Evolutionary conservation across 92 coral and sea anemone genomes (phyloP).

Genomic region (Isaurus tuberculatus): DNA sequence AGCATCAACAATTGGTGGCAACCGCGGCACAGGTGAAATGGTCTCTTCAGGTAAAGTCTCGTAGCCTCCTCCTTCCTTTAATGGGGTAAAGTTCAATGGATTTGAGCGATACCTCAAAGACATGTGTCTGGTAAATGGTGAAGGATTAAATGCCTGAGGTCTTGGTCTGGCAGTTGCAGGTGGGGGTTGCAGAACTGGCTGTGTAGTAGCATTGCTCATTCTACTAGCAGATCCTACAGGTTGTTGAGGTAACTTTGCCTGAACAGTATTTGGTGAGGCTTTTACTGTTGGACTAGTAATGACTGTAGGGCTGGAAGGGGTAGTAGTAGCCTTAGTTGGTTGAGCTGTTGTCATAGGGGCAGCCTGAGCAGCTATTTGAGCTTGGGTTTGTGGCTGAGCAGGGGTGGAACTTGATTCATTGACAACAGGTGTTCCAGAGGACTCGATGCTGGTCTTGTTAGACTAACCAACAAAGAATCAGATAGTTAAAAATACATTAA

Average conservation of each 20-base stretch:
- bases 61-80: constrained; percentile 81
- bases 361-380: constrained; percentile 63
- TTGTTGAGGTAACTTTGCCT: constrained; percentile 48
- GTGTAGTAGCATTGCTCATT: constrained; percentile 49
- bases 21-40: constrained; percentile 72
- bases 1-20: constrained; percentile 86
- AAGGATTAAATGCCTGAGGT: constrained; percentile 92
- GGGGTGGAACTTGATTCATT: constrained; percentile 33
- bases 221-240: constrained; percentile 43
- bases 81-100: constrained; percentile 89
- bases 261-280: constrained; percentile 17
- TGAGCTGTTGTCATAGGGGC: constrained; percentile 55
- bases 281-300: constrained; percentile 66
- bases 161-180: constrained; percentile 89
- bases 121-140: constrained; percentile 98
- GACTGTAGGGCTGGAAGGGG: constrained; percentile 41
- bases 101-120: constrained; percentile 95
- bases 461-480: not conserved
- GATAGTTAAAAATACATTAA: not conserved
- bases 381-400: constrained; percentile 57
- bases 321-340: constrained; percentile 52
- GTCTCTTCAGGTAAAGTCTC: constrained; percentile 87
- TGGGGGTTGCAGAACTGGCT: constrained; percentile 87
- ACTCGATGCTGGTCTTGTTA: constrained; percentile 35
- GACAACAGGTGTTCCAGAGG: constrained; percentile 16